Conservation (phyloP, 1,140 invertebrate species). For the Nixonia krombeini region DNA sequence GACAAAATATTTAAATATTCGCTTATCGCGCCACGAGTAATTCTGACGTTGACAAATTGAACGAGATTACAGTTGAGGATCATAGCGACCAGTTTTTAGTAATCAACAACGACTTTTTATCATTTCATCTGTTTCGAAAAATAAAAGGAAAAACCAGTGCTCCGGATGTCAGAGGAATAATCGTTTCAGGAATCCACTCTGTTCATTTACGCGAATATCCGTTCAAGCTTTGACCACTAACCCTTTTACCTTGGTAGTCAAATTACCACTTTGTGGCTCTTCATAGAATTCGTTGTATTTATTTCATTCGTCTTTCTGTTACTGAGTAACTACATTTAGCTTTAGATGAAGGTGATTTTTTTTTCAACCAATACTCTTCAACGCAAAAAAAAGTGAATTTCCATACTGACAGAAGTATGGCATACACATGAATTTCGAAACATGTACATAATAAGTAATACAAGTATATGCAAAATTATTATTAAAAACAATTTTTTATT, state of each 20-base stretch:
- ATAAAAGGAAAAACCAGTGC: background rate
- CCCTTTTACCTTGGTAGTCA: conserved; percentile 4
- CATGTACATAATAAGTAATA: too few species aligned
- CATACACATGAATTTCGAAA: too few species aligned
- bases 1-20: too few species aligned
- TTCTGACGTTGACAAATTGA: too few species aligned
- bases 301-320: background rate
- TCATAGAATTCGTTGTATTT: background rate
- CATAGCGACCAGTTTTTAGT: too few species aligned
- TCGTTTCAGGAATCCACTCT: conserved; percentile 1
- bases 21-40: too few species aligned
- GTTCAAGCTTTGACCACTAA: background rate
- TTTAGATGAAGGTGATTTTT: background rate
- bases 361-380: too few species aligned
- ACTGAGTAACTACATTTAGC: background rate
- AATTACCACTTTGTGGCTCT: conserved; percentile 9
- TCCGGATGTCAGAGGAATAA: background rate
- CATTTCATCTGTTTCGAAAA: background rate
- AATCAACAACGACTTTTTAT: background rate
- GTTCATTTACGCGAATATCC: conserved; percentile 8
- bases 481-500: too few species aligned
- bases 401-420: too few species aligned
- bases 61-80: too few species aligned
- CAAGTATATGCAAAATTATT: too few species aligned
- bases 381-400: too few species aligned